Evolutionary conservation across 2,888 invertebrate species (phyloP).

Genomic region (Leptinotarsa peninsularis): DNA sequence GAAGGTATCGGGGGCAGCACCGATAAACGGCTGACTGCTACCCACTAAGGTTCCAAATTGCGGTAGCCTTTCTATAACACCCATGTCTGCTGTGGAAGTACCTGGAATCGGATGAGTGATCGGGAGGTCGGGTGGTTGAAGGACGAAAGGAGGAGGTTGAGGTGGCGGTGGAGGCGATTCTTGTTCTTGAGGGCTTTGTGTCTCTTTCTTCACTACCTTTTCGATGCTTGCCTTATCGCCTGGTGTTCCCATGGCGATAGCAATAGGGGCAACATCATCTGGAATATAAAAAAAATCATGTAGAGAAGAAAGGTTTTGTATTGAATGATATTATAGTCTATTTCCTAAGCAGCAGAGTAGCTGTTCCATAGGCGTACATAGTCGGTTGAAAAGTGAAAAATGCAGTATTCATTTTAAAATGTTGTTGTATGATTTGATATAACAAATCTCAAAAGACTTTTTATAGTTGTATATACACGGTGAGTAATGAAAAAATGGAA

Average conservation of each 20-base stretch:
- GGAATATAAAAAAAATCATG: slow-evolving; percentile 40
- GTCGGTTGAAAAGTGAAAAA: too few relatives aligned
- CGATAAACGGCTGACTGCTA: slow-evolving; percentile 34
- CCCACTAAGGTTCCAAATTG: slow-evolving; percentile 46
- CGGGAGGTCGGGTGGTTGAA: slow-evolving; percentile 23
- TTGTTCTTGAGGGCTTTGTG: slow-evolving; percentile 38
- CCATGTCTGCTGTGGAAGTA: slow-evolving; percentile 45
- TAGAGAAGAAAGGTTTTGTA: not conserved
- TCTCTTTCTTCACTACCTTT: slow-evolving; percentile 57
- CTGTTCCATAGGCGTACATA: too few relatives aligned
- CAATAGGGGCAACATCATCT: slow-evolving; percentile 67
- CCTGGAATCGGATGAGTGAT: slow-evolving; percentile 18
- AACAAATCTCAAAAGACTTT: too few relatives aligned
- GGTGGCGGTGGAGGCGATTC: slow-evolving; percentile 27
- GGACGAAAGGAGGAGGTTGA: slow-evolving; percentile 19
- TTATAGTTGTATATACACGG: too few relatives aligned
- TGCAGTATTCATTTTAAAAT: too few relatives aligned
- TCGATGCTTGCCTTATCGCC: slow-evolving; percentile 64
- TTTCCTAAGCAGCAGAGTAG: too few relatives aligned
- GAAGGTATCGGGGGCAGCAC: slow-evolving; percentile 51
- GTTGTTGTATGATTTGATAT: too few relatives aligned
- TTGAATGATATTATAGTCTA: too few relatives aligned
- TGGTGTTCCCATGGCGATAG: slow-evolving; percentile 68
- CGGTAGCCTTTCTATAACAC: slow-evolving; percentile 49
- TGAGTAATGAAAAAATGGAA: too few relatives aligned